phyloP scores from a whole-genome alignment of 2,888 invertebrate genomes.

The Cheiracanthium punctorium region DNA sequence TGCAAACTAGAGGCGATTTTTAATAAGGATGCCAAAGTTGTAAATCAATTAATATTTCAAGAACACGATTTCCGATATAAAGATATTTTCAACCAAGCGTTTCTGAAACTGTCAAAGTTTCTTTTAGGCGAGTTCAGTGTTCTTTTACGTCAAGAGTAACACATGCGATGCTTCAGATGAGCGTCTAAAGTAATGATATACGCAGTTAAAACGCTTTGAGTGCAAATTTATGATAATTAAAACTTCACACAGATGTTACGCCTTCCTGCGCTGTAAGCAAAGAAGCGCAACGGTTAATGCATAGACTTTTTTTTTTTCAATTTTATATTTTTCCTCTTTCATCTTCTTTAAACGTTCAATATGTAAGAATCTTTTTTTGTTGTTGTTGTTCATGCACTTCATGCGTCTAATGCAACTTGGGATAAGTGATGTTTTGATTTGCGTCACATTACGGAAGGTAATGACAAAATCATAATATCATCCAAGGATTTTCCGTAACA shows the following conservation, averaged over 20 bases:
- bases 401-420: background rate
- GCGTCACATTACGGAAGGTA: slow-evolving; percentile 23
- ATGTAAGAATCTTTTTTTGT: background rate
- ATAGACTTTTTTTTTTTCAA: background rate
- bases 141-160: background rate
- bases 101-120: background rate
- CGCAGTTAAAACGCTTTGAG: slow-evolving; percentile 27
- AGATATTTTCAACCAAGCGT: background rate
- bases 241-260: slow-evolving; percentile 53
- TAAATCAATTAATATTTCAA: too few relatives aligned
- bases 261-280: background rate
- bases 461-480: background rate
- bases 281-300: background rate
- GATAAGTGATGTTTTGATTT: slow-evolving; percentile 46
- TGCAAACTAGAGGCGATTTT: too few relatives aligned
- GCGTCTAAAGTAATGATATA: background rate
- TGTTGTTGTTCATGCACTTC: background rate
- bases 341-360: background rate
- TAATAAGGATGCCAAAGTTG: too few relatives aligned
- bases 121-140: background rate
- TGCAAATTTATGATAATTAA: slow-evolving; percentile 65
- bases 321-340: background rate
- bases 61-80: too few relatives aligned
- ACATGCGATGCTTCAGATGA: background rate
- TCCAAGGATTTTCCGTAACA: background rate